Conservation (phyloP, 92 coral and sea anemone genomes). For the Anthopleura xanthogrammica region DNA sequence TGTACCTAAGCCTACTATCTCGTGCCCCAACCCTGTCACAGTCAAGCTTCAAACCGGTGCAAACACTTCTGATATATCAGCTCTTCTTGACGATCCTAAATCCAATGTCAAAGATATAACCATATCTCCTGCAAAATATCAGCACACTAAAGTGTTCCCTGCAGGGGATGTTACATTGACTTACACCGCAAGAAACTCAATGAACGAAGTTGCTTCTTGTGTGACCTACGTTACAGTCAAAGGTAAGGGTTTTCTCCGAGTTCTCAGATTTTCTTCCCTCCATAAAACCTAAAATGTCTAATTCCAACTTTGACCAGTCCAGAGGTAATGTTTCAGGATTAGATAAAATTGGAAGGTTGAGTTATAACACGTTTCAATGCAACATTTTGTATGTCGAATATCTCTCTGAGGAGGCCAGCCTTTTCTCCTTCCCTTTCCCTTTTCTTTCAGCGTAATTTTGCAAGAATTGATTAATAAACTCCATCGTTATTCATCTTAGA, state of each 20-base stretch:
- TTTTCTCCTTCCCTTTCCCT: too few relatives aligned
- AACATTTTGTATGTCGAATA: too few relatives aligned
- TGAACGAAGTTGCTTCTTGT: constrained; percentile 56
- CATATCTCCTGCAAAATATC: constrained; percentile 53
- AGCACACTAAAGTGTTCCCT: constrained; percentile 46
- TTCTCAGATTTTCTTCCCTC: too few relatives aligned
- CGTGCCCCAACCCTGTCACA: constrained; percentile 64
- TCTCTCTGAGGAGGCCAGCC: too few relatives aligned
- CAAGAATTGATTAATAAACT: too few relatives aligned
- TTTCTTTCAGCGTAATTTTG: too few relatives aligned
- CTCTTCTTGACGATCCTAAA: constrained; percentile 52
- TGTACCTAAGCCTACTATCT: constrained; percentile 57
- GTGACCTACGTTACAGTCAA: constrained; percentile 27
- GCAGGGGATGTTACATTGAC: constrained; percentile 66
- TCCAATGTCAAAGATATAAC: constrained; percentile 50
- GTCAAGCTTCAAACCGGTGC: constrained; percentile 54
- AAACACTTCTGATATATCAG: constrained; percentile 64
- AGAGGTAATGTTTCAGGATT: too few relatives aligned
- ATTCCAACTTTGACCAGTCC: too few relatives aligned
- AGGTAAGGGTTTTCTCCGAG: constrained; percentile 30
- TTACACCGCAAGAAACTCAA: constrained; percentile 59
- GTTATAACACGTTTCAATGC: too few relatives aligned
- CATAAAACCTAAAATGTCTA: too few relatives aligned
- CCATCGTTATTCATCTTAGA: background rate
- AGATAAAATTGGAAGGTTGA: too few relatives aligned